Evolutionary conservation across 2,797 vertebrate species (phyloP), one percentile per base, ranked within the genome.

Genomic region (Hylomyscus alleni): DNA sequence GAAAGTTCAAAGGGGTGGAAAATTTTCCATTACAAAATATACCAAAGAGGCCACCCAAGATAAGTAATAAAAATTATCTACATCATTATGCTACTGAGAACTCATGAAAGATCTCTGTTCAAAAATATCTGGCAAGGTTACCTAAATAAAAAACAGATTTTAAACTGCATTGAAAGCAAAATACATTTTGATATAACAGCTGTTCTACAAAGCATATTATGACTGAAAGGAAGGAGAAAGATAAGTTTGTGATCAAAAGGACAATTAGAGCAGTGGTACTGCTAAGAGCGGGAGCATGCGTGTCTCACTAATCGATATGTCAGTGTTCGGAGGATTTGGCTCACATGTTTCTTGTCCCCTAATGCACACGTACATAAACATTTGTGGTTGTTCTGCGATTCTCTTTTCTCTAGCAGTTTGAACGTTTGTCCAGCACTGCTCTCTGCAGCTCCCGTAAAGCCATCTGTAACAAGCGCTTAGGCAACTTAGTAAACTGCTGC

Each of bases 111-210:
- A 77, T 4, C 24, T 95, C 85, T 58, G 31, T n/a, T 56, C 60
- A 83, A 89, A 94, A 89, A 31, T 44, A 65, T 78, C 86, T 85
- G 37, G 52, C 73, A 17, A n/a, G n/a, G 19, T 44, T 22, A 12
- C 9, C 76, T 76, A 94, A n/a, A 96, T 84, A 88, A 34, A 97
- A 96, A 95, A 5, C 87, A 95, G 75, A 93, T 87, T 97, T 89
- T 37, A 58, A 91, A 95, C n/a, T 20, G 0, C 15, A 69, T 22
- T 11, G 37, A 89, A 95, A 95, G 13, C 65, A 34, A 94, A 95
- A 77, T 76, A 52, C 54, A 20, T 52, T 80, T 80, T 54, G 31
- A 77, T 92, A 95, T 78, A 86, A 84, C 40, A 89, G 89, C 20
- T 26, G 67, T 83, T 94, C 92, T 80, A 75, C 0, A n/a, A 87